Evolutionary conservation across 1,140 invertebrate species (phyloP).

Genomic region (Pteromalus puparum): DNA sequence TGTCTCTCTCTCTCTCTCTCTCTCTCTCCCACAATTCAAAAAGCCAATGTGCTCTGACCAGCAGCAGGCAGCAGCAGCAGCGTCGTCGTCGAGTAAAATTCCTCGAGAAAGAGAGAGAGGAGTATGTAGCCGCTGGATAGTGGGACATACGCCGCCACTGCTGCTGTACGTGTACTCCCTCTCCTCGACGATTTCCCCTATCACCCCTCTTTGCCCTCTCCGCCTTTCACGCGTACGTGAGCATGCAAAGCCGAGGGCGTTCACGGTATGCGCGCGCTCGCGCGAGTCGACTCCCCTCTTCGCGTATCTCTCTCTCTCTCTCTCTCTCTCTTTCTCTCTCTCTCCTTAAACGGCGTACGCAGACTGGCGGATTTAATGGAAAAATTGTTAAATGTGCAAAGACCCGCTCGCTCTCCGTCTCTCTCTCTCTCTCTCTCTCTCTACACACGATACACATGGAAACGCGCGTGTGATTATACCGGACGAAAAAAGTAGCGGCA

Average conservation of each 20-base stretch:
- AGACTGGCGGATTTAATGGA: constrained; percentile 23
- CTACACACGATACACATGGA: background rate
- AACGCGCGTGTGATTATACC: background rate
- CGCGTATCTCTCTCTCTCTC: constrained; percentile 18
- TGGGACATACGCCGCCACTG: constrained; percentile 69
- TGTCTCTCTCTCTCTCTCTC: constrained; percentile 15
- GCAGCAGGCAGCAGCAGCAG: background rate
- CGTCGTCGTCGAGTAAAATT: constrained; percentile 69
- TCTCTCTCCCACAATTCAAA: background rate
- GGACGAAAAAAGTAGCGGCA: background rate
- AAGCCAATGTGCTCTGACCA: background rate
- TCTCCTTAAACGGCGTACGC: constrained; percentile 33
- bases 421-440: background rate
- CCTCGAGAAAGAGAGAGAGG: constrained; percentile 62
- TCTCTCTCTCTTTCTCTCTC: constrained; percentile 43
- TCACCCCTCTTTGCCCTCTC: constrained; percentile 5
- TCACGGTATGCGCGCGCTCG: constrained; percentile 2
- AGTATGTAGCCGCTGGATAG: constrained; percentile 51
- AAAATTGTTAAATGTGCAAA: constrained; percentile 22
- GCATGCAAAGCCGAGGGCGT: constrained; percentile 32
- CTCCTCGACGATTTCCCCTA: background rate
- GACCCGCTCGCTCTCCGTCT: background rate
- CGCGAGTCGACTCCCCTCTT: constrained; percentile 14
- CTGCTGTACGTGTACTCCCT: constrained; percentile 13
- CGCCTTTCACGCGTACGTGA: constrained; percentile 30